Evolutionary conservation across 2,888 invertebrate genomes (phyloP).

Genomic region (Kryphioiulus occultus): DNA sequence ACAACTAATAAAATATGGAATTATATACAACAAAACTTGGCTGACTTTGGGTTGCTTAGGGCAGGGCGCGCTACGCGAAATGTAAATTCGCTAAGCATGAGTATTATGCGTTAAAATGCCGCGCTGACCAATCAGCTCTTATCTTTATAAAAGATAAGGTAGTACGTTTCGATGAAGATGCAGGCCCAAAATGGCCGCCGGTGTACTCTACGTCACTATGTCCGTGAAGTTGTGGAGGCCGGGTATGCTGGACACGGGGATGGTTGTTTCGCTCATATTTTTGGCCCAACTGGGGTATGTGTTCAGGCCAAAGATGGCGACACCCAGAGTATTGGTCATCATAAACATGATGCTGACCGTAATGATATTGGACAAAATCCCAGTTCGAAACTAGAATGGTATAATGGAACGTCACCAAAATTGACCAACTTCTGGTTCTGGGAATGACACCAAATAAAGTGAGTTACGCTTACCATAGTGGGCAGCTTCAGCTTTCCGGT

Average conservation of each 20-base stretch:
- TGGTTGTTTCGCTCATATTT: background rate
- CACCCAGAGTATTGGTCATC: conserved; percentile 37
- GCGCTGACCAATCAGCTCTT: background rate
- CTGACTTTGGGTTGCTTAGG: background rate
- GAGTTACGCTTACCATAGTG: background rate
- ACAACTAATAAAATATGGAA: background rate
- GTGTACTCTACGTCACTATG: background rate
- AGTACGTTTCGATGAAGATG: background rate
- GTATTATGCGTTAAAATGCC: conserved; percentile 14
- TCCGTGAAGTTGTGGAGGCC: background rate
- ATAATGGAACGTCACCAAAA: background rate
- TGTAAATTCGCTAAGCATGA: background rate
- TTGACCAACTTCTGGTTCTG: no score
- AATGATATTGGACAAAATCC: conserved; percentile 35
- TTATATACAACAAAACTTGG: conserved; percentile 2
- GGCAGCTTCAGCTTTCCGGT: conserved; percentile 66
- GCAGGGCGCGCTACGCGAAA: background rate
- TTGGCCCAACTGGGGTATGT: conserved; percentile 37
- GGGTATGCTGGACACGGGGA: conserved; percentile 5
- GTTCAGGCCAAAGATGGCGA: conserved; percentile 39
- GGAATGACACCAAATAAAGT: background rate
- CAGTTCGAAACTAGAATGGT: background rate
- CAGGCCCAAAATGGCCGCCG: background rate
- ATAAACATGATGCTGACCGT: conserved; percentile 29
- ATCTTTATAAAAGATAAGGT: background rate